Conservation (phyloP, 2,113 vertebrate species). For the Vicugna pacos region DNA sequence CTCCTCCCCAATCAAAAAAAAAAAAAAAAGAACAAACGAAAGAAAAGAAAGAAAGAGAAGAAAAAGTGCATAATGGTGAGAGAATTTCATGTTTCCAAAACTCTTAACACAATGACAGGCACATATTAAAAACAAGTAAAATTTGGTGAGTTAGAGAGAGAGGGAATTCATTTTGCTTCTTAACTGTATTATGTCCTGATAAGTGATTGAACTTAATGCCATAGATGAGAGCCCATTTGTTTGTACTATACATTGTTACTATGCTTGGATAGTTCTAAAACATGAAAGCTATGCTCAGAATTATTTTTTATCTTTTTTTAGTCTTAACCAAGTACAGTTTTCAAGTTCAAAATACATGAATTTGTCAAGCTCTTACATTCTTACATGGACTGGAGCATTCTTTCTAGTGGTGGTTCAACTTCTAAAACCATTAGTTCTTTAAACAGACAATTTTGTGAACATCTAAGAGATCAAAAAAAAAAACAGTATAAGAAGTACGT, state of each 20-base stretch:
- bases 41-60: not conserved
- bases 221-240: not conserved
- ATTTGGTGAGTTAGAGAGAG: not conserved
- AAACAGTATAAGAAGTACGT: not conserved
- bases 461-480: not conserved
- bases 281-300: not conserved
- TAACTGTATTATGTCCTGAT: not conserved
- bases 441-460: not conserved
- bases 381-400: not conserved
- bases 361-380: not conserved
- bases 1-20: not conserved
- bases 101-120: not conserved
- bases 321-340: not conserved
- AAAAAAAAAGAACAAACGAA: fast-evolving
- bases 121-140: not conserved
- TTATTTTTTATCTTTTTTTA: not conserved
- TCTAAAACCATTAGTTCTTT: conserved; percentile 5
- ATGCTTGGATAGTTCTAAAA: not conserved
- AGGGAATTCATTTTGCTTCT: not conserved
- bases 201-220: not conserved
- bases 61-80: not conserved
- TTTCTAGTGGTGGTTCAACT: conserved; percentile 7
- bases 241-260: not conserved
- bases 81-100: not conserved
- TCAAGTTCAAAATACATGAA: conserved; percentile 4